Conservation (phyloP, 53 echinoderm and acorn worm species). For the Antedon mediterranea region DNA sequence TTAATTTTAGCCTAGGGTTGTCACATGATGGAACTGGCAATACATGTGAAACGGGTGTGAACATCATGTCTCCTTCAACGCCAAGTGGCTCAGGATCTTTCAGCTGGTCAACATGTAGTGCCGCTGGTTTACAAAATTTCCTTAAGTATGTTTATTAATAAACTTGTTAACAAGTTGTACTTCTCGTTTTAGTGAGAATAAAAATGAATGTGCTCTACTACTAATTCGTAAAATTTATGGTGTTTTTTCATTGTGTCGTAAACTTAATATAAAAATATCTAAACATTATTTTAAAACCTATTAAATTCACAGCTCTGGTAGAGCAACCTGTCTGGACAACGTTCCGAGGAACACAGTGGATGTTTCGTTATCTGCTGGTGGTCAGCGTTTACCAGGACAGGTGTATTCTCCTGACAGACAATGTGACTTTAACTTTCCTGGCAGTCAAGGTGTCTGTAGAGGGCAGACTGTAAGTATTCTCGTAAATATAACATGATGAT, state of each 20-base stretch:
- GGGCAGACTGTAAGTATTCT: neutral
- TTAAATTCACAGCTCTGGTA: neutral
- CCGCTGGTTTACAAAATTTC: neutral
- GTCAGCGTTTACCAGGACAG: neutral
- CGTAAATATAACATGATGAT: neutral
- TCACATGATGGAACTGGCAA: neutral
- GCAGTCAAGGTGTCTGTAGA: neutral
- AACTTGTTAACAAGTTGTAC: too few relatives aligned
- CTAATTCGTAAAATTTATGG: too few relatives aligned
- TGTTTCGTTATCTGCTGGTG: neutral
- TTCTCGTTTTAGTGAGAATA: neutral
- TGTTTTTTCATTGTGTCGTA: too few relatives aligned
- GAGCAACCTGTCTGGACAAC: neutral
- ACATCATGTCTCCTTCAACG: neutral
- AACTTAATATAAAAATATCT: too few relatives aligned
- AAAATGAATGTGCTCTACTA: too few relatives aligned
- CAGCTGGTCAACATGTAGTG: neutral
- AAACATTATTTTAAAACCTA: neutral
- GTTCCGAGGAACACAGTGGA: neutral
- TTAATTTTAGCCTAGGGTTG: neutral
- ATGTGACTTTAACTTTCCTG: neutral
- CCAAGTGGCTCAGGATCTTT: neutral
- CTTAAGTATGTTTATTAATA: neutral
- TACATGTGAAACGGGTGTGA: neutral
- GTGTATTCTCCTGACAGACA: neutral